Conservation (phyloP, 2,113 vertebrate genomes). For the Spilogale gracilis region DNA sequence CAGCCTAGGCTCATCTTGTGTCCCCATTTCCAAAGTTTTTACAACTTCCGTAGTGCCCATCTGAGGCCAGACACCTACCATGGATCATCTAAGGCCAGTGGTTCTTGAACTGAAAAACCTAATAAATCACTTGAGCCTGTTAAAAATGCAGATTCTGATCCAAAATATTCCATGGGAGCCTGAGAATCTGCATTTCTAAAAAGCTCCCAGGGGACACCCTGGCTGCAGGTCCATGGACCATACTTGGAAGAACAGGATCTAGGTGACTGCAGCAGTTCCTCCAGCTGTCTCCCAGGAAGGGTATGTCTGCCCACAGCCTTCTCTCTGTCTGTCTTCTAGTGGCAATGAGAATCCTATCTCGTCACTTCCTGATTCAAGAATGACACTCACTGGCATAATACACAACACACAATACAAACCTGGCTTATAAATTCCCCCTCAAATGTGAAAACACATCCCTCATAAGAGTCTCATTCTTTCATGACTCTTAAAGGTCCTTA, state of each 20-base stretch:
- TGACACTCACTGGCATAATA: conserved; percentile 59
- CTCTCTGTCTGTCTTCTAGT: conserved; percentile 10
- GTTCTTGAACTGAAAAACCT: not conserved
- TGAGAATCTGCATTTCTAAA: no score
- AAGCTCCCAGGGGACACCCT: no score
- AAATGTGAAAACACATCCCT: conserved; percentile 6
- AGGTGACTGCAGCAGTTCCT: not conserved
- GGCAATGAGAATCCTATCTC: conserved; percentile 62
- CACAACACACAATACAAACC: conserved; percentile 57
- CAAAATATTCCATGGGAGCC: no score
- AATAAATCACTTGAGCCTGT: not conserved
- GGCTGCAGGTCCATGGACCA: not conserved
- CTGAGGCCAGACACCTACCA: not conserved
- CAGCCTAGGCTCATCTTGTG: not conserved
- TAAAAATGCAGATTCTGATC: conserved; percentile 22
- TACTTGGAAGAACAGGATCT: not conserved
- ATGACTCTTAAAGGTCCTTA: not conserved
- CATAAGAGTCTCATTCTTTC: conserved; percentile 26
- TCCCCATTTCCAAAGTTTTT: not conserved
- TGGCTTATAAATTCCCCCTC: conserved; percentile 53
- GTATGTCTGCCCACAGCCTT: not conserved
- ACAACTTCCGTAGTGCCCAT: not conserved
- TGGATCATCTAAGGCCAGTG: not conserved
- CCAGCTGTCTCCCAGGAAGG: not conserved
- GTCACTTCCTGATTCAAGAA: conserved; percentile 44